Percentiles rank a stretch among this genome's conserved stretches.
Evolutionary conservation across 2,888 invertebrate species (phyloP).

Genomic region (Drosophila mulleri): DNA sequence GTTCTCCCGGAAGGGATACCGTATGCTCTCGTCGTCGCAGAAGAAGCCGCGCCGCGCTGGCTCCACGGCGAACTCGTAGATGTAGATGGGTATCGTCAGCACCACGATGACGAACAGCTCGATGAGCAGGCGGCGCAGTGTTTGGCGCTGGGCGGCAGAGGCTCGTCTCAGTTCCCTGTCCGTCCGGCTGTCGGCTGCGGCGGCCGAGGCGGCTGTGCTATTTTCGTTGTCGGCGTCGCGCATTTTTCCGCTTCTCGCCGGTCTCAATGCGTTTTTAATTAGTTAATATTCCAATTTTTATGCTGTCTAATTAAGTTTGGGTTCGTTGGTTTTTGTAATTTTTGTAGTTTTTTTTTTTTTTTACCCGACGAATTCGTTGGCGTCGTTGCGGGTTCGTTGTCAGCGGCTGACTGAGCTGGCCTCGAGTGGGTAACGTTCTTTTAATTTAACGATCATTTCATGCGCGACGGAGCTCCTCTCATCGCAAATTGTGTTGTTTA

Average conservation of each 20-base stretch:
- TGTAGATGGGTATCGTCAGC: constrained; percentile 67
- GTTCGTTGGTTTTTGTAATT: constrained; percentile 18
- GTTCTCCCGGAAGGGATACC: constrained; percentile 74
- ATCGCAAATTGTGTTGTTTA: constrained; percentile 30
- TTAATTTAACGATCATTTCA: constrained; percentile 75
- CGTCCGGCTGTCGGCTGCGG: not conserved
- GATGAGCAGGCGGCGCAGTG: constrained; percentile 58
- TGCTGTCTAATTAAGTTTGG: constrained; percentile 57
- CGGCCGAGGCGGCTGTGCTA: constrained; percentile 7
- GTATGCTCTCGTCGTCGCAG: constrained; percentile 78
- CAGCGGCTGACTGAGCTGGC: constrained; percentile 69
- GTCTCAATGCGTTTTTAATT: constrained; percentile 65
- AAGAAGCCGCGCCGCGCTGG: constrained; percentile 80
- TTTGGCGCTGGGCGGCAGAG: constrained; percentile 42
- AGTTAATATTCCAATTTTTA: constrained; percentile 69
- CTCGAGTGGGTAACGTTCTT: constrained; percentile 71
- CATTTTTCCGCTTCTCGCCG: constrained; percentile 52
- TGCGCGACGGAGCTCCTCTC: constrained; percentile 41
- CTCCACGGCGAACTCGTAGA: constrained; percentile 76
- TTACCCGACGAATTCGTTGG: constrained; percentile 47
- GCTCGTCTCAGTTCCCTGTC: constrained; percentile 11
- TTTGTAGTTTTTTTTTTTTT: constrained; percentile 1
- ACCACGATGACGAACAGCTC: constrained; percentile 71
- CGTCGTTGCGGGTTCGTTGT: constrained; percentile 75
- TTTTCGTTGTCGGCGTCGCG: constrained; percentile 58